Percentiles rank a stretch among this genome's conserved stretches.
These are phyloP conservation scores for Lordiphosa clarofinis DNA, from an alignment of 1,140 invertebrate species.

Conservation along the genomic window DNA sequence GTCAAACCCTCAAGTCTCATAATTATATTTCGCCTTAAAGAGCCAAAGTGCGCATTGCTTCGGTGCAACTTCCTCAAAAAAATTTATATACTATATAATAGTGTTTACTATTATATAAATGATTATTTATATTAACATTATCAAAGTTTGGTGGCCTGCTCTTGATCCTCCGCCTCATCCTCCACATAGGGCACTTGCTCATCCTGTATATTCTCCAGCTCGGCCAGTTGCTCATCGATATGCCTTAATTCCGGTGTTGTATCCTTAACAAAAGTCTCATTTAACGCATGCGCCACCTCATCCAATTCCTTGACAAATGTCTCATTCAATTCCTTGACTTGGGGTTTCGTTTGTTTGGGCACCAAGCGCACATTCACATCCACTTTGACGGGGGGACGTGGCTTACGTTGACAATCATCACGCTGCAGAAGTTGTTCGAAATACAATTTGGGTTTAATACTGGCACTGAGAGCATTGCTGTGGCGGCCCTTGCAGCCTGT, in stretches of 20 bases:
- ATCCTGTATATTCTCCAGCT: slow-evolving; percentile 39
- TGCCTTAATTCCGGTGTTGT: slow-evolving; percentile 39
- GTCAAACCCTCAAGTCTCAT: too few species aligned
- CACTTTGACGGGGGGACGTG: slow-evolving; percentile 83
- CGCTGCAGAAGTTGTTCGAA: slow-evolving; percentile 62
- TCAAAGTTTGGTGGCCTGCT: slow-evolving; percentile 61
- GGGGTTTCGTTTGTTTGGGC: slow-evolving; percentile 80
- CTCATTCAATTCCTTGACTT: slow-evolving; percentile 36
- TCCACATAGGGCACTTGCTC: neutral
- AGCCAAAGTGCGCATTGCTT: too few species aligned
- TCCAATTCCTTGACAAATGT: slow-evolving; percentile 61
- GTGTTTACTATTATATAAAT: neutral
- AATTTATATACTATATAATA: too few species aligned
- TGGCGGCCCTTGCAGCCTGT: slow-evolving; percentile 40
- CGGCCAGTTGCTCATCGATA: slow-evolving; percentile 47
- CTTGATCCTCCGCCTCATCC: slow-evolving; percentile 41
- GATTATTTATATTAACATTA: slow-evolving; percentile 48
- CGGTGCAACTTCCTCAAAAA: too few species aligned
- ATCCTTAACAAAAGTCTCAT: slow-evolving; percentile 63
- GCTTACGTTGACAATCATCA: slow-evolving; percentile 56
- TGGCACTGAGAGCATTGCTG: slow-evolving; percentile 58
- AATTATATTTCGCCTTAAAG: too few species aligned
- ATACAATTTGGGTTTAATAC: slow-evolving; percentile 56
- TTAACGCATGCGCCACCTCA: slow-evolving; percentile 49
- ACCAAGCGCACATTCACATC: slow-evolving; percentile 89